A percentile compares a stretch with the other conserved stretches of the same genome.
phyloP scores from a whole-genome alignment of 2,113 vertebrate genomes.

The Sander vitreus region DNA sequence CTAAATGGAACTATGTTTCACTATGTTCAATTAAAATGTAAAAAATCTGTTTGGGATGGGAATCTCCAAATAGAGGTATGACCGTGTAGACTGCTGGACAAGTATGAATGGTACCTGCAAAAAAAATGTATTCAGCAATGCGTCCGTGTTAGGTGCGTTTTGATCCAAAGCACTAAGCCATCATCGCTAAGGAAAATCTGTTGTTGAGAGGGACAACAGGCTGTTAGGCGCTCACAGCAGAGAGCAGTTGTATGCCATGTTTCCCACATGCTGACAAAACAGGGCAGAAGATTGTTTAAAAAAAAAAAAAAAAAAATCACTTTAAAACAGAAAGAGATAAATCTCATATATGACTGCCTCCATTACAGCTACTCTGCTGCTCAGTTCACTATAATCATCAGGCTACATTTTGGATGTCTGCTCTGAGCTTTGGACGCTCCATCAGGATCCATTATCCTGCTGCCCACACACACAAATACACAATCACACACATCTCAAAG shows the following conservation, averaged over 20 bases:
- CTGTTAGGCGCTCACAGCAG: neutral
- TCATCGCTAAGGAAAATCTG: neutral
- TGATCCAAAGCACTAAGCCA: slow-evolving; percentile 6
- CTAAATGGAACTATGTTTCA: neutral
- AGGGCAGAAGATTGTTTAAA: neutral
- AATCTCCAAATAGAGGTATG: neutral
- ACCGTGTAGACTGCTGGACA: neutral
- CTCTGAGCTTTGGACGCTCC: slow-evolving; percentile 42
- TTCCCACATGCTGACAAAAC: slow-evolving; percentile 19
- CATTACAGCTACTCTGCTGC: slow-evolving; percentile 36
- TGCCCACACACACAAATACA: slow-evolving; percentile 19
- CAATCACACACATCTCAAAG: slow-evolving; percentile 7
- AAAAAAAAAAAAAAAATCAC: neutral
- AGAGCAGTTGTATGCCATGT: neutral
- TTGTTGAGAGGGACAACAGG: neutral
- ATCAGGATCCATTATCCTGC: slow-evolving; percentile 37
- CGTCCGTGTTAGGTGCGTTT: neutral
- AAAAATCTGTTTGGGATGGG: neutral
- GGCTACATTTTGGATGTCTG: slow-evolving; percentile 41
- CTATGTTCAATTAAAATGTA: neutral
- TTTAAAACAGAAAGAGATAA: slow-evolving; percentile 44
- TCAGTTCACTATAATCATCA: slow-evolving; percentile 40
- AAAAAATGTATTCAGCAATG: neutral
- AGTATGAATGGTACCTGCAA: neutral
- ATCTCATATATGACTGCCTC: slow-evolving; percentile 32